phyloP scores from a whole-genome alignment of 1,140 invertebrate species.

The Sweltsa coloradensis region DNA sequence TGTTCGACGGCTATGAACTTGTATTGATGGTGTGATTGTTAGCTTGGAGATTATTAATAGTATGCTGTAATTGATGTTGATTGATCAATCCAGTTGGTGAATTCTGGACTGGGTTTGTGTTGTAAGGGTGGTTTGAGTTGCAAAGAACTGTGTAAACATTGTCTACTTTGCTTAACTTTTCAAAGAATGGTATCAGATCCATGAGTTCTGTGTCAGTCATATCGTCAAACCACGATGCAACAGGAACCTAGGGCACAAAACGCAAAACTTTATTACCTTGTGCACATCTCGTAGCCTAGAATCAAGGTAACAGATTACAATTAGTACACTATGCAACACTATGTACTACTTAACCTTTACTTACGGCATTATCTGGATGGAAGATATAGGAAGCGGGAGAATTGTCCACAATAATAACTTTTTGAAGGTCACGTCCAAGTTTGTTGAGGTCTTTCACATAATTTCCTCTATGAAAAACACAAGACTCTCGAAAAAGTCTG shows the following conservation, averaged over 20 bases:
- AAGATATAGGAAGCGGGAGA: constrained; percentile 99
- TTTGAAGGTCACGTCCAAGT: constrained; percentile 87
- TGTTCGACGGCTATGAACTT: constrained; percentile 10
- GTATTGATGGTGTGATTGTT: constrained; percentile 10
- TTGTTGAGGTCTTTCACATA: constrained; percentile 99
- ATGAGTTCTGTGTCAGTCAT: constrained; percentile 89
- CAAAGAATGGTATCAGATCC: constrained; percentile 92
- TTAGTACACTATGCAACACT: constrained; percentile 4
- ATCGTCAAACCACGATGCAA: constrained; percentile 96
- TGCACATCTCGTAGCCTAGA: too few relatives aligned
- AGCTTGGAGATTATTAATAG: constrained; percentile 7
- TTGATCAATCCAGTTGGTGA: neutral
- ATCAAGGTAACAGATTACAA: too few relatives aligned
- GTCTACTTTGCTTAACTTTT: constrained; percentile 86
- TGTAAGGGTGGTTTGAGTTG: constrained; percentile 66
- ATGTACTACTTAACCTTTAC: constrained; percentile 29
- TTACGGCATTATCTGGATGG: constrained; percentile 99
- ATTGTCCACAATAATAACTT: constrained; percentile 98
- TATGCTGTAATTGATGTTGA: constrained; percentile 4
- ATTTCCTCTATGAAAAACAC: constrained; percentile 98
- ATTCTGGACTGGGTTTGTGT: neutral
- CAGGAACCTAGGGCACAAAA: constrained; percentile 90
- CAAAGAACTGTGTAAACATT: constrained; percentile 86
- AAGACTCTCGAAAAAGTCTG: constrained; percentile 96
- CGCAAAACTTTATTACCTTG: too few relatives aligned